phyloP scores from a whole-genome alignment of 1,140 invertebrate species.

The Cyrtorhinus lividipennis region DNA sequence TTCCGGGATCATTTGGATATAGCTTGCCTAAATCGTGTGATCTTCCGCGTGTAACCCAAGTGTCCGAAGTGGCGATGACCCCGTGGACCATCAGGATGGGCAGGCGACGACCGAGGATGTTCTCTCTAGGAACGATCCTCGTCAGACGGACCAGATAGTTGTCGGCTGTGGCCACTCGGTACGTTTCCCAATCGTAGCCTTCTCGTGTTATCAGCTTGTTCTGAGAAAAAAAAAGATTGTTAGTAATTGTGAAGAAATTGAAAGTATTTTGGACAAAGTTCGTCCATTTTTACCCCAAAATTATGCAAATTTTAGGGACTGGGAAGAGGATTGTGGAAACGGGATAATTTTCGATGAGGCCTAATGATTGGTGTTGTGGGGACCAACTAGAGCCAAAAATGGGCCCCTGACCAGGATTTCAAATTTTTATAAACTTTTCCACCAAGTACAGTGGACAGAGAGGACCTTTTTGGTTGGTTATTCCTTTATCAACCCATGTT shows the following conservation, averaged over 20 bases:
- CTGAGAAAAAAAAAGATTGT: constrained; percentile 6
- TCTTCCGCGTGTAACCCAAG: constrained; percentile 38
- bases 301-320: no score
- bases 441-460: no score
- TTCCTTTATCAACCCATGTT: no score
- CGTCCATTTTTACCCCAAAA: no score
- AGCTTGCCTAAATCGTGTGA: constrained; percentile 34
- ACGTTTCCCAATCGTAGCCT: constrained; percentile 24
- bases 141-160: constrained; percentile 42
- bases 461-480: no score
- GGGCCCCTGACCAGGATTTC: no score
- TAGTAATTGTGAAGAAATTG: background rate
- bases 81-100: constrained; percentile 41
- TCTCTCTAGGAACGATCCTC: constrained; percentile 30
- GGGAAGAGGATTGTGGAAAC: no score
- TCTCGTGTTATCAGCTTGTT: constrained; percentile 19
- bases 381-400: no score
- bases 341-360: no score
- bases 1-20: no score
- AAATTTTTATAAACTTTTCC: no score
- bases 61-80: constrained; percentile 35
- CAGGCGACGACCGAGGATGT: constrained; percentile 30
- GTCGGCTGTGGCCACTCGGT: constrained; percentile 40
- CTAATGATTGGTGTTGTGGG: no score
- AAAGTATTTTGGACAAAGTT: background rate